Evolutionary conservation across 2,888 invertebrate genomes (phyloP).

Genomic region (Lagria hirta): DNA sequence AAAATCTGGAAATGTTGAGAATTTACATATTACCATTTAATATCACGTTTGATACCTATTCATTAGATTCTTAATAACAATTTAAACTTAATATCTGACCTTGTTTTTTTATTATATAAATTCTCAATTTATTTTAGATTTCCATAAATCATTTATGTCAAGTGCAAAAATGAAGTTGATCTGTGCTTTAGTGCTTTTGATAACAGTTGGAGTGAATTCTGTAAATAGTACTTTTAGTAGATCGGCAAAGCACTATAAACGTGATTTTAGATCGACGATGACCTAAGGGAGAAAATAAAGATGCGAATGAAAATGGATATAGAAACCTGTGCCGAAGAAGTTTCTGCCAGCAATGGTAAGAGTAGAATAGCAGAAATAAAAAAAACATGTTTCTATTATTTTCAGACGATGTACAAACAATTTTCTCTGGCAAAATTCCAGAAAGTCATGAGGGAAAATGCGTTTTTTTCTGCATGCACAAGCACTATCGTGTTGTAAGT

Average conservation of each 20-base stretch:
- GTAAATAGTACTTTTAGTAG: constrained; percentile 2
- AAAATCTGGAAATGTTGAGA: too few relatives aligned
- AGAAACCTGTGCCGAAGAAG: constrained; percentile 12
- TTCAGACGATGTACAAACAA: constrained; percentile 33
- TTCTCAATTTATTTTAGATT: neutral
- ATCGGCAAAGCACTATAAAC: constrained; percentile 1
- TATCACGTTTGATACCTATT: too few relatives aligned
- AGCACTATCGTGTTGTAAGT: constrained; percentile 34
- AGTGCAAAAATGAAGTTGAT: constrained; percentile 8
- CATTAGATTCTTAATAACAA: constrained; percentile 6
- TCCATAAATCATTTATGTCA: neutral
- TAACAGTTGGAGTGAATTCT: constrained; percentile 2
- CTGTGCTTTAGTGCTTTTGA: neutral
- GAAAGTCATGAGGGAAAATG: constrained; percentile 53
- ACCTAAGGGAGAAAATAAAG: constrained; percentile 7
- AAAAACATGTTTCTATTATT: constrained; percentile 4
- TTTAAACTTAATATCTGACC: constrained; percentile 1
- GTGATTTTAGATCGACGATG: constrained; percentile 11
- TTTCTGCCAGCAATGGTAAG: constrained; percentile 10
- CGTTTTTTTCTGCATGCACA: constrained; percentile 56
- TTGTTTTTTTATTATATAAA: constrained; percentile 1
- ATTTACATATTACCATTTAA: too few relatives aligned
- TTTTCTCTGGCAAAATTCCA: constrained; percentile 52
- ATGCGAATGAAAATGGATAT: constrained; percentile 2
- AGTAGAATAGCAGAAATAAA: too few relatives aligned